Evolutionary conservation across 2,113 vertebrate species (phyloP).

Genomic region (Megaleporinus macrocephalus): DNA sequence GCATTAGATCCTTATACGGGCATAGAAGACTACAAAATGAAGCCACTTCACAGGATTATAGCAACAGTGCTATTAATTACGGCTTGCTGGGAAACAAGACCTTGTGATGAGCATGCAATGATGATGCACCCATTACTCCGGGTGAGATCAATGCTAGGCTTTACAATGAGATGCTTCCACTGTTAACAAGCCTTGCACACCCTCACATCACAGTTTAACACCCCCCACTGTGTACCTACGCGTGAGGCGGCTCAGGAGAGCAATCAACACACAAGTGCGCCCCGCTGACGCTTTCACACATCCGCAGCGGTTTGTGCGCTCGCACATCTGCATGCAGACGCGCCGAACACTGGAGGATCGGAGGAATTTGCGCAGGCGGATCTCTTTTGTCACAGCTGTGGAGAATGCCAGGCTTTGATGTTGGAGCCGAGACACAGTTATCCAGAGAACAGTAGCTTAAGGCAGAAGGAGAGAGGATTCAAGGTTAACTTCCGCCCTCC

Average conservation of each 20-base stretch:
- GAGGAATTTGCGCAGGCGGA: background rate
- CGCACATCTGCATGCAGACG: background rate
- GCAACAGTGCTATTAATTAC: no score
- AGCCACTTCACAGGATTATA: background rate
- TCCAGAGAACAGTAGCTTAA: background rate
- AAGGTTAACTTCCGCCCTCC: background rate
- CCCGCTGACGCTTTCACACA: background rate
- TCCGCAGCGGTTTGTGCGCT: background rate
- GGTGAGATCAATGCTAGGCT: slow-evolving; percentile 13
- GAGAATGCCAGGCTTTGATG: background rate
- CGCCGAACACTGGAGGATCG: background rate
- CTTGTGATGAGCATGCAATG: background rate
- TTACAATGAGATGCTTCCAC: slow-evolving; percentile 11
- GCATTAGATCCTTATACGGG: no score
- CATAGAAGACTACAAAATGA: no score
- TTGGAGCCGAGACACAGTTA: background rate
- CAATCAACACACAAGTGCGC: slow-evolving; percentile 6
- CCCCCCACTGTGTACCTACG: background rate
- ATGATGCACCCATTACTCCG: slow-evolving; percentile 26
- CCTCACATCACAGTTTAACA: slow-evolving; percentile 22
- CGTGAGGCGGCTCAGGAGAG: background rate
- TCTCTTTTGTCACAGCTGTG: no score
- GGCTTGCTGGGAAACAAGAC: background rate
- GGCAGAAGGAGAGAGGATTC: background rate
- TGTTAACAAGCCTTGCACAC: slow-evolving; percentile 10